phyloP scores from a whole-genome alignment of 2,113 vertebrate genomes.

The Polypterus bichir region DNA sequence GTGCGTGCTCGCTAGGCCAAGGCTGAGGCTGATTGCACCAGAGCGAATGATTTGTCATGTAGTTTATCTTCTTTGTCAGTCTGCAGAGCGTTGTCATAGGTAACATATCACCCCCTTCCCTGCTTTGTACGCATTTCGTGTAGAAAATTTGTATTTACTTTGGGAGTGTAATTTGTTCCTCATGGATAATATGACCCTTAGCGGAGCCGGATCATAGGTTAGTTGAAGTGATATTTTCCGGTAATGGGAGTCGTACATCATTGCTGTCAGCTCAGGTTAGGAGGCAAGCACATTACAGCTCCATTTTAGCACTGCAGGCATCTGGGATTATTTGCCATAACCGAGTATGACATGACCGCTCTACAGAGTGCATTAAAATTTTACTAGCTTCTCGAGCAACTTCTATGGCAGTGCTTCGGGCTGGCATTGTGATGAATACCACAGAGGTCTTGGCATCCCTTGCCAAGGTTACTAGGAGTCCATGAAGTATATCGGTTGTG shows the following conservation, averaged over 20 bases:
- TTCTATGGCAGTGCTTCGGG: conserved; percentile 62
- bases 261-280: conserved; percentile 97
- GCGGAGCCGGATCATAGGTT: conserved; percentile 98
- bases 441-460: conserved; percentile 56
- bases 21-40: conserved; percentile 57
- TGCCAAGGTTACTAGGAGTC: conserved; percentile 66
- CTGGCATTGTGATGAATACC: conserved; percentile 68
- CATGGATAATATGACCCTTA: conserved; percentile 99
- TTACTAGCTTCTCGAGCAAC: conserved; percentile 87
- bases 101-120: conserved; percentile 42
- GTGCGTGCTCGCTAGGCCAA: conserved; percentile 47
- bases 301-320: conserved; percentile 98
- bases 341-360: conserved; percentile 97
- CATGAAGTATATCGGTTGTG: conserved; percentile 42
- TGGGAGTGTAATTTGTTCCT: conserved; percentile 99
- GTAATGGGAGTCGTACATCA: conserved; percentile 99
- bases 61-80: conserved; percentile 81
- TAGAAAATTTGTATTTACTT: conserved; percentile 99
- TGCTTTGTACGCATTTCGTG: conserved; percentile 69
- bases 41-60: conserved; percentile 61
- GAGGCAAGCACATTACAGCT: conserved; percentile 98
- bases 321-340: conserved; percentile 99
- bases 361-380: conserved; percentile 98
- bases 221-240: conserved; percentile 99
- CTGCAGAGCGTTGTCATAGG: conserved; percentile 52